phyloP scores from a whole-genome alignment of 1,140 invertebrate species.

The Potamilus streckersoni region DNA sequence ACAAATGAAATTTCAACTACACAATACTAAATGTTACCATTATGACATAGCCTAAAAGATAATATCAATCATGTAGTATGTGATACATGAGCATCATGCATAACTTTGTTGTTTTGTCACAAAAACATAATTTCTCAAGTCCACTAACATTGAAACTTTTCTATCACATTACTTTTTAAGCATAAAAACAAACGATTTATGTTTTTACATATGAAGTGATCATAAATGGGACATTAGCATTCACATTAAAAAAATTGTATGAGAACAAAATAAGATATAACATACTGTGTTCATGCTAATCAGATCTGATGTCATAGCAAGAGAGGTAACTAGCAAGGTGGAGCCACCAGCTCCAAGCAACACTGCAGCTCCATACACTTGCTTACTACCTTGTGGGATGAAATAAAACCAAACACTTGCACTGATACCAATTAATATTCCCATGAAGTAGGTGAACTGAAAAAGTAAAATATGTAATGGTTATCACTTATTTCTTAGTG shows the following conservation, averaged over 20 bases:
- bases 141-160: background rate
- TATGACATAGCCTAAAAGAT: no score
- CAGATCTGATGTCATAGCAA: slow-evolving; percentile 89
- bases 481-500: background rate
- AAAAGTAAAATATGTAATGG: slow-evolving; percentile 5
- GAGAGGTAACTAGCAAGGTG: slow-evolving; percentile 88
- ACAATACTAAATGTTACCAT: no score
- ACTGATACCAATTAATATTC: slow-evolving; percentile 74
- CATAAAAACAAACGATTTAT: background rate
- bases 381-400: slow-evolving; percentile 34
- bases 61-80: no score
- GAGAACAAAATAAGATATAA: slow-evolving; percentile 14
- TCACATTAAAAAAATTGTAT: background rate
- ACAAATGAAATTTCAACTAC: no score
- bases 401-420: slow-evolving; percentile 79
- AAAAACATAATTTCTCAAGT: background rate
- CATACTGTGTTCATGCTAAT: slow-evolving; percentile 83
- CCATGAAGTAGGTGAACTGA: slow-evolving; percentile 67
- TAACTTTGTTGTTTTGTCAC: no score
- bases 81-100: no score
- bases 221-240: background rate
- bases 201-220: background rate
- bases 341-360: slow-evolving; percentile 86
- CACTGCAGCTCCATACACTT: slow-evolving; percentile 53
- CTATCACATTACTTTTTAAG: background rate